Evolutionary conservation across 2,888 invertebrate species (phyloP).

Genomic region (Yponomeuta malinellus): DNA sequence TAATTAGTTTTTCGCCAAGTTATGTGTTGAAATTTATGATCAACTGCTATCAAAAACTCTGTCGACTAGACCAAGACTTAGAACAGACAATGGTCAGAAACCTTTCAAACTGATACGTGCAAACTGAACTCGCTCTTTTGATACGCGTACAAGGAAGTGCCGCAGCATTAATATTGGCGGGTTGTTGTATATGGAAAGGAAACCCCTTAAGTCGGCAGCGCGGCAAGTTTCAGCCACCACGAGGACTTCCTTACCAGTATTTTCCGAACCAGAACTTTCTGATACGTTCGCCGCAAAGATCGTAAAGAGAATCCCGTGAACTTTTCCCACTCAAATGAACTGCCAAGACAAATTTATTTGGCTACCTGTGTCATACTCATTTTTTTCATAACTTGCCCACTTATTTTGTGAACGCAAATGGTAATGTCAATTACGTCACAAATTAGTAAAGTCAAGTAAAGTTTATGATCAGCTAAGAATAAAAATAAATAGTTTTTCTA

Average conservation of each 20-base stretch:
- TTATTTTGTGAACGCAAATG: no score
- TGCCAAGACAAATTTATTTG: not conserved
- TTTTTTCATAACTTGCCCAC: no score
- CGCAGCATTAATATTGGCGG: constrained; percentile 5
- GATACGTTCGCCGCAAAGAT: constrained; percentile 24
- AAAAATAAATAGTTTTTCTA: not conserved
- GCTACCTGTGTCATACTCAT: not conserved
- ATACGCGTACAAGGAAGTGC: not conserved
- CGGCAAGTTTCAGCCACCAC: constrained; percentile 23
- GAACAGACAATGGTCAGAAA: not conserved
- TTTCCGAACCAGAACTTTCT: constrained; percentile 13
- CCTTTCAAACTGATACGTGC: not conserved
- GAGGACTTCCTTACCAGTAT: constrained; percentile 16
- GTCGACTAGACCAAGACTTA: not conserved
- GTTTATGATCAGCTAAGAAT: not conserved
- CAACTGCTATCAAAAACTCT: not conserved
- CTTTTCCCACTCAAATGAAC: constrained; percentile 8
- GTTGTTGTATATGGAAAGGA: constrained; percentile 20
- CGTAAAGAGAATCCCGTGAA: constrained; percentile 24
- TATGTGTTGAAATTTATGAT: constrained; percentile 30
- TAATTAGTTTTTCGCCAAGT: constrained; percentile 55
- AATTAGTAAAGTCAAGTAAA: no score
- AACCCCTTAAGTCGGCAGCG: constrained; percentile 23
- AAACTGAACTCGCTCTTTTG: no score
- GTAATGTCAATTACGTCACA: no score